Conservation (phyloP, 2,113 vertebrate genomes). For the Peromyscus maniculatus region DNA sequence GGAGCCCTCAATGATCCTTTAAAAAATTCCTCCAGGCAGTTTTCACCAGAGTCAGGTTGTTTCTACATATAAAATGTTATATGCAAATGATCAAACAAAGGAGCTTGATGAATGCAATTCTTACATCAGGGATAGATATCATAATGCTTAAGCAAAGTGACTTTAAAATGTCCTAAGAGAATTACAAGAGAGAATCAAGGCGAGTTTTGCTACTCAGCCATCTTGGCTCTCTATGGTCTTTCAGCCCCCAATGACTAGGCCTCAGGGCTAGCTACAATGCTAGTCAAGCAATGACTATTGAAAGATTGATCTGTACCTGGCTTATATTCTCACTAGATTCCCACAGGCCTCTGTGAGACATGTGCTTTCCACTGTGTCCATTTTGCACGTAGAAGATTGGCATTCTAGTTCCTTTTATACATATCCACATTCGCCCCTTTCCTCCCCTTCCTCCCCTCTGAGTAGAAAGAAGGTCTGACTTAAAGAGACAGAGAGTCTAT, state of each 20-base stretch:
- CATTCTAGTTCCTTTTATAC: background rate
- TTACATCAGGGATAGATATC: background rate
- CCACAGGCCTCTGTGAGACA: background rate
- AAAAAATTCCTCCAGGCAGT: background rate
- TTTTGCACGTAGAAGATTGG: background rate
- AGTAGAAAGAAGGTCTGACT: background rate
- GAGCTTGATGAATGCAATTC: background rate
- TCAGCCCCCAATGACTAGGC: background rate
- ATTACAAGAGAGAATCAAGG: background rate
- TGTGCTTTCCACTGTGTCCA: background rate
- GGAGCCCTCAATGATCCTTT: background rate
- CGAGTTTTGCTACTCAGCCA: background rate
- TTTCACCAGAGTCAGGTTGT: background rate
- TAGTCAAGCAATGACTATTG: rapidly evolving
- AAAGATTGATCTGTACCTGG: background rate
- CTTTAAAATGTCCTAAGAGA: background rate
- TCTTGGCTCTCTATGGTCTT: background rate
- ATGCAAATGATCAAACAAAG: background rate
- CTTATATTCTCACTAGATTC: background rate
- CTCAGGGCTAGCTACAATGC: background rate
- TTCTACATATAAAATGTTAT: background rate
- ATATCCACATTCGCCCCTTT: too few species aligned
- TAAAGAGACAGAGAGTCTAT: background rate
- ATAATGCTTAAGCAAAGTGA: background rate
- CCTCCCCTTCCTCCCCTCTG: background rate